Conservation (phyloP, 2,888 invertebrate genomes). For the Chymomyza procnemis region DNA sequence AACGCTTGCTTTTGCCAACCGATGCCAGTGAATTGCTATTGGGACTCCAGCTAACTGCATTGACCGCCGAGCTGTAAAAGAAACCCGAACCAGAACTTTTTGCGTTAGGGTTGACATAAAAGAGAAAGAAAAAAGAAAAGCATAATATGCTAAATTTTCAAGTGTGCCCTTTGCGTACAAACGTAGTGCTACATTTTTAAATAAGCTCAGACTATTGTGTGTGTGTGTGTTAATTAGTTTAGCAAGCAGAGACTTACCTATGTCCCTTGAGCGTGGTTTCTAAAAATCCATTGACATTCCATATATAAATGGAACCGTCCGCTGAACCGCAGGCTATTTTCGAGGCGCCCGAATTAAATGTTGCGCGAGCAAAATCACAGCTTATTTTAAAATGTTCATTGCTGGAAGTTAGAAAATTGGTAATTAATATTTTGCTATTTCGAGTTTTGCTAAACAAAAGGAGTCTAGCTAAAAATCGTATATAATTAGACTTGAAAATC, state of each 20-base stretch:
- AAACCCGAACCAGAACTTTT: slow-evolving; percentile 72
- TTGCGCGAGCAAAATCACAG: slow-evolving; percentile 95
- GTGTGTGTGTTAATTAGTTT: slow-evolving; percentile 2
- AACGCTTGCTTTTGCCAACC: slow-evolving; percentile 90
- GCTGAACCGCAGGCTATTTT: slow-evolving; percentile 94
- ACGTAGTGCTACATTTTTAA: slow-evolving; percentile 3
- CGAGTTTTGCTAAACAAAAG: no score
- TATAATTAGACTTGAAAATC: no score
- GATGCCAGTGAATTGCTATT: slow-evolving; percentile 88
- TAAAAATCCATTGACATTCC: slow-evolving; percentile 89
- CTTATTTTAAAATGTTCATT: slow-evolving; percentile 97
- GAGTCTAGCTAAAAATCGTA: no score
- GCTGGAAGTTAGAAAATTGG: slow-evolving; percentile 80
- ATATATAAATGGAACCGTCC: slow-evolving; percentile 94
- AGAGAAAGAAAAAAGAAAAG: slow-evolving; percentile 29
- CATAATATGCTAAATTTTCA: slow-evolving; percentile 24
- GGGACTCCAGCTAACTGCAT: slow-evolving; percentile 93
- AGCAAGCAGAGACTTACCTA: slow-evolving; percentile 79
- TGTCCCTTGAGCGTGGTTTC: slow-evolving; percentile 90
- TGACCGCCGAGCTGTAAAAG: slow-evolving; percentile 87
- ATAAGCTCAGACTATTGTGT: not conserved
- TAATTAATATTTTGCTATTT: not conserved
- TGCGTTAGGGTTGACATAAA: slow-evolving; percentile 40
- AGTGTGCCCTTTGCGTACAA: slow-evolving; percentile 5
- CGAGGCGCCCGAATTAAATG: slow-evolving; percentile 93